Conservation (phyloP, 1,140 invertebrate genomes). For the Ceratoteleas bidentatus region DNA sequence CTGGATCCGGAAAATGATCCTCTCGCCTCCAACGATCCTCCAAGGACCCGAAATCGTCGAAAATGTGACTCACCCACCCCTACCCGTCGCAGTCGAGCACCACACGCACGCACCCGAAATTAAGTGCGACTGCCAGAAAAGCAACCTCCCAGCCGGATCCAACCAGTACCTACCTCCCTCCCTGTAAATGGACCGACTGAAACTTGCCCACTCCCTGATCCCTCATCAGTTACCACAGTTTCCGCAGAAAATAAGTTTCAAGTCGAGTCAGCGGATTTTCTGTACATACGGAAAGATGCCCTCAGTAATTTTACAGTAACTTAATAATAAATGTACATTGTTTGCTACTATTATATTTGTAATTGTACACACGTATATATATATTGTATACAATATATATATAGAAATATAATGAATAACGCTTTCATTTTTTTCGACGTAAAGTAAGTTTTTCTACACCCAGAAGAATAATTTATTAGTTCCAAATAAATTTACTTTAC, state of each 20-base stretch:
- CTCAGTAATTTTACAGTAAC: slow-evolving; percentile 10
- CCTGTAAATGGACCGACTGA: slow-evolving; percentile 69
- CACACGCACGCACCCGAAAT: slow-evolving; percentile 43
- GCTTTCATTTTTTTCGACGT: too few relatives aligned
- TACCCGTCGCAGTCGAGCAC: slow-evolving; percentile 5
- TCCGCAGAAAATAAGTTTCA: slow-evolving; percentile 14
- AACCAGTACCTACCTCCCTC: slow-evolving; percentile 78
- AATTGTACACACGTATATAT: too few relatives aligned
- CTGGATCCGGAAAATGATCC: slow-evolving; percentile 74
- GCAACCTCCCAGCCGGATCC: slow-evolving; percentile 65
- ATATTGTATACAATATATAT: too few relatives aligned
- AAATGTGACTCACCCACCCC: background rate
- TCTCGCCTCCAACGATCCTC: slow-evolving; percentile 44
- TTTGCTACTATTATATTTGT: background rate
- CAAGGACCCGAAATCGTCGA: slow-evolving; percentile 27
- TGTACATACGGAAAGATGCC: slow-evolving; percentile 20
- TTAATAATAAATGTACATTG: slow-evolving; percentile 9
- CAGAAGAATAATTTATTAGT: too few relatives aligned
- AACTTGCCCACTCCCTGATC: slow-evolving; percentile 7
- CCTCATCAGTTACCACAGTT: too few relatives aligned
- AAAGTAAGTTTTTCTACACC: too few relatives aligned
- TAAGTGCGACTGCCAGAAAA: slow-evolving; percentile 73
- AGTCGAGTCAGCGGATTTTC: slow-evolving; percentile 27
- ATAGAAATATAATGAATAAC: too few relatives aligned
- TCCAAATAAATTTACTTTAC: too few relatives aligned